Base-by-base conservation (phyloP, 2,113 vertebrate genomes). In the Reinhardtius hippoglossoides region DNA sequence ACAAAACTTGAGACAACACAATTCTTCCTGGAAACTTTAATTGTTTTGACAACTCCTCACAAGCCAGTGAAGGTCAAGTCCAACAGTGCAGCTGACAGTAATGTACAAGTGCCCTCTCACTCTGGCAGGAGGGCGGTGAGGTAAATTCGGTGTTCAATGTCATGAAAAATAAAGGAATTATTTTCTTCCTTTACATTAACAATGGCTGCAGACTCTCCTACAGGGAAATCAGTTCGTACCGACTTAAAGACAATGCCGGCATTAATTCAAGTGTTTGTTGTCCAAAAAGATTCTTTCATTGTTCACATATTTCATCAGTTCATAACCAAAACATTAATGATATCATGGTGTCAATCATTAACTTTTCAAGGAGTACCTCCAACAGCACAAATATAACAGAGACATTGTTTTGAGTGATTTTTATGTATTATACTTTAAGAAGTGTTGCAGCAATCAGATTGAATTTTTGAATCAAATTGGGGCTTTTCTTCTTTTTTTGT, bases 31-130 rank as follows among this genome's bases (percentile, higher is more conserved):
- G 88, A 91, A 93, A 92, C 87, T 90, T 90, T 93, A 92, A 93
- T 93, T 83, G 89, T 92, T 92, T 91, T 91, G 84, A 92, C 91
- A 94, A 89, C 89, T 92, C 89, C 87, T 90, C 89, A 86, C 79
- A 87, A 77, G 82, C 88, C 91, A 88, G 87, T 80, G 87, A 92
- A 89, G 92, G 87, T 89, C 86, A 81, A 83, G 82, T 87, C 75
- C 79, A 88, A 88, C 88, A 91, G 89, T 88, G 88, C 88, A 89
- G 87, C 75, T 85, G 88, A 91, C 92, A 83, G 81, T 82, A 84
- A 89, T 76, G 85, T 91, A 93, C 92, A 90, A 76, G 88, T 81
- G 85, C 80, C 89, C 90, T 88, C 87, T 83, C 68, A 76, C 74
- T 82, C 85, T 87, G 87, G 86, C 81, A 81, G 79, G 88, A 87